Percentiles rank a stretch among this genome's conserved stretches.
These are phyloP conservation scores for Muntiacus reevesi DNA, from an alignment of 2,113 vertebrate species.

Conservation along the genomic window DNA sequence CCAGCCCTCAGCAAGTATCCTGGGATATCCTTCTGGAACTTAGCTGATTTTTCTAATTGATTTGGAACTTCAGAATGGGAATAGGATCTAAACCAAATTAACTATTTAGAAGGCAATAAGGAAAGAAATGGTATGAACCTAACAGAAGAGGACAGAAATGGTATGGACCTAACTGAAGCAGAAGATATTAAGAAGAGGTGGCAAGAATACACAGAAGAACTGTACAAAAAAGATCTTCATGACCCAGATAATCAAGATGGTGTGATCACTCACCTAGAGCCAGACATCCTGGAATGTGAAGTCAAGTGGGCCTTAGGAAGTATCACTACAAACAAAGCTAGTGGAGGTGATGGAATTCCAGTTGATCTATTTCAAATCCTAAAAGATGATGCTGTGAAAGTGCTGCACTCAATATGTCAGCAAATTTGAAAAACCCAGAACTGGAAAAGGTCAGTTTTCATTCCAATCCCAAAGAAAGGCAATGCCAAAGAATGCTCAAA, in stretches of 20 bases:
- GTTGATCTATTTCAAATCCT: not conserved
- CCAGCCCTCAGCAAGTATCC: not conserved
- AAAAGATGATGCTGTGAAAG: not conserved
- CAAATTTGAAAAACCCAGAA: not conserved
- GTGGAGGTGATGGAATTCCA: not conserved
- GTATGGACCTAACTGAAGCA: not conserved
- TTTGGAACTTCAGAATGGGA: not conserved
- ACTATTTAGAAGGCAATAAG: not conserved
- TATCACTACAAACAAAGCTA: not conserved
- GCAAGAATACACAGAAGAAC: not conserved
- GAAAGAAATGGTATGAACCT: not conserved
- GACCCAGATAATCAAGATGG: accelerated
- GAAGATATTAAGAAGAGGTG: not conserved
- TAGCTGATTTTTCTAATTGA: not conserved
- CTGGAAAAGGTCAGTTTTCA: not conserved
- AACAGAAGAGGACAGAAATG: not conserved
- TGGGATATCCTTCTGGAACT: not conserved
- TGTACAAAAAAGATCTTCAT: not conserved
- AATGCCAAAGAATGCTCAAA: not conserved
- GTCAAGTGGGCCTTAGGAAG: not conserved
- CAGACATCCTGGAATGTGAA: not conserved
- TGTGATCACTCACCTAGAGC: not conserved
- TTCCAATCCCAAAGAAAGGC: not conserved
- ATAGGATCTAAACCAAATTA: not conserved
- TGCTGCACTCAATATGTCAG: not conserved